Conservation (phyloP, 2,113 vertebrate species). For the Rhinoderma darwinii region DNA sequence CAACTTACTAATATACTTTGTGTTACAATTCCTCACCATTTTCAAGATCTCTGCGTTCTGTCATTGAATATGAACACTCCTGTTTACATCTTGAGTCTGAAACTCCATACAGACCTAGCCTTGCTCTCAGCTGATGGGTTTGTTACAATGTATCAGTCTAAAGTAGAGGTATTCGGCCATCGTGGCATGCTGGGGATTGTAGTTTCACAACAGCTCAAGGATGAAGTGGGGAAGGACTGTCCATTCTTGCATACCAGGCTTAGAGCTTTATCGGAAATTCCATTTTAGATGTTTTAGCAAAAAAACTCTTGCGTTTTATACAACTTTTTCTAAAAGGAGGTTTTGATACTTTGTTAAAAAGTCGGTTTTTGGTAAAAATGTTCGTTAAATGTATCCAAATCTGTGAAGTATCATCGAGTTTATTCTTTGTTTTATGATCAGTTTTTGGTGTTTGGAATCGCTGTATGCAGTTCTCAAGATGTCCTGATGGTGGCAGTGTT, state of each 20-base stretch:
- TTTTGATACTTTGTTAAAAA: background rate
- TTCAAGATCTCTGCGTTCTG: background rate
- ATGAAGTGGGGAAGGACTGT: background rate
- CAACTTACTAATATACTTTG: background rate
- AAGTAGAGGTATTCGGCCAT: too few species aligned
- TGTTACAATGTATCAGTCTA: too few species aligned
- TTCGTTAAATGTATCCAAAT: background rate
- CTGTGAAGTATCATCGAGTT: background rate
- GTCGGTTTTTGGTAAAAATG: background rate
- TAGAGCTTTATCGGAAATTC: background rate
- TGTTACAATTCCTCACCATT: background rate
- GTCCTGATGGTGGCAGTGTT: conserved; percentile 36
- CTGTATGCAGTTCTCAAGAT: background rate
- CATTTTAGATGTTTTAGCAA: too few species aligned
- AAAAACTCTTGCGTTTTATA: too few species aligned
- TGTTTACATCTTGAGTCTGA: too few species aligned
- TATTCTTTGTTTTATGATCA: too few species aligned
- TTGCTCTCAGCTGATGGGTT: too few species aligned
- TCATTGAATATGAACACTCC: background rate
- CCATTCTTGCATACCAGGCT: background rate
- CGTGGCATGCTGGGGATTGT: background rate
- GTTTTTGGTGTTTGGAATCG: background rate
- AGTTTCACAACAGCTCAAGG: background rate
- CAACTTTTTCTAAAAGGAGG: too few species aligned
- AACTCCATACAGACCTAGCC: background rate